A percentile compares a stretch with the other conserved stretches of the same genome.
phyloP scores from a whole-genome alignment of 2,888 invertebrate genomes.

The Pecten maximus region DNA sequence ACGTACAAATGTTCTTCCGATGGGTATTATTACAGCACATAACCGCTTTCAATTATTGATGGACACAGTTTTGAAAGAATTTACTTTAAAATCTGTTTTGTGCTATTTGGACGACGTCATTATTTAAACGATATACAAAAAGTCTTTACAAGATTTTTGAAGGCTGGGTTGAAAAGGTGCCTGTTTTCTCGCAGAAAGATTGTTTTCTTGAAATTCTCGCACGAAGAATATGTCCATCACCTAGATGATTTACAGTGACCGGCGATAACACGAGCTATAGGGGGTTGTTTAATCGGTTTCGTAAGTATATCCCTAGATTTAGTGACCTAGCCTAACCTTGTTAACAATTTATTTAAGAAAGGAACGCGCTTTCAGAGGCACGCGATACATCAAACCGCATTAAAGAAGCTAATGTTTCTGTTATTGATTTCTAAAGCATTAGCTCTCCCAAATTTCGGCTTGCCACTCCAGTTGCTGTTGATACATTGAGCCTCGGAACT shows the following conservation, averaged over 20 bases:
- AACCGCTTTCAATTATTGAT: conserved; percentile 33
- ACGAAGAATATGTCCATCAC: conserved; percentile 44
- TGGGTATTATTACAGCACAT: conserved; percentile 23
- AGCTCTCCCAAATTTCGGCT: conserved; percentile 54
- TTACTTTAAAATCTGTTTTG: conserved; percentile 44
- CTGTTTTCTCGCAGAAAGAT: not conserved
- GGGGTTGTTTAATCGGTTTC: conserved; percentile 58
- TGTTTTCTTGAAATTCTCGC: conserved; percentile 46
- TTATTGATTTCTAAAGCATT: conserved; percentile 49
- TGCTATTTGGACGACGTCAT: conserved; percentile 41
- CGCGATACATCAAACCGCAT: conserved; percentile 36
- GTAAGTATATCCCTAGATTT: conserved; percentile 51
- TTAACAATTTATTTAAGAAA: conserved; percentile 39
- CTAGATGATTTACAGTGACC: conserved; percentile 43
- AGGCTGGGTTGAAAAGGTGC: not conserved
- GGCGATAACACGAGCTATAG: conserved; percentile 48
- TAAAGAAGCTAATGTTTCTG: conserved; percentile 40
- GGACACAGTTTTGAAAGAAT: conserved; percentile 34
- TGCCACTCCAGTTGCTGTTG: conserved; percentile 53
- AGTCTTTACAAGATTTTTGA: not conserved
- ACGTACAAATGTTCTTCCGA: conserved; percentile 33
- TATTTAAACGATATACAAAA: not conserved
- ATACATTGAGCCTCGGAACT: conserved; percentile 48
- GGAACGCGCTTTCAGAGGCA: conserved; percentile 41
- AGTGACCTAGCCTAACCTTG: conserved; percentile 43